These are phyloP conservation scores for Bombylius major DNA, from an alignment of 2,888 invertebrate genomes.

Conservation along the genomic window DNA sequence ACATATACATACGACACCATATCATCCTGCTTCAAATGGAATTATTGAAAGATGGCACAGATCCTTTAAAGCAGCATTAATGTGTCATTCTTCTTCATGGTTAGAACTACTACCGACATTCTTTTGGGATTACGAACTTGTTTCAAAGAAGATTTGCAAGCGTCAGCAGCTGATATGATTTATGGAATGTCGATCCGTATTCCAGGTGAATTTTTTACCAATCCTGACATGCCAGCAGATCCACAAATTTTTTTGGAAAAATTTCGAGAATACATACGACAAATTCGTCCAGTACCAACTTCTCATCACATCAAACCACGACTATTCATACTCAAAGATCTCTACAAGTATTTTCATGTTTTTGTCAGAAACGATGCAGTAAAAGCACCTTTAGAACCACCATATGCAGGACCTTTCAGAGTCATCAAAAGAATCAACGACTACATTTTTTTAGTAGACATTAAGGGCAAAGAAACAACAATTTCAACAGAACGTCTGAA, in stretches of 20 bases:
- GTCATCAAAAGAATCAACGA: constrained; percentile 10
- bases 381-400: constrained; percentile 12
- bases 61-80: constrained; percentile 28
- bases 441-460: not conserved
- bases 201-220: constrained; percentile 16
- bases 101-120: constrained; percentile 20
- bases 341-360: constrained; percentile 11
- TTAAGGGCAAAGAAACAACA: constrained; percentile 1
- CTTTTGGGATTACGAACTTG: constrained; percentile 24
- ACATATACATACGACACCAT: constrained; percentile 3
- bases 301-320: constrained; percentile 7
- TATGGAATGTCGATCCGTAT: constrained; percentile 22
- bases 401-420: constrained; percentile 18
- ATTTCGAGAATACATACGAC: constrained; percentile 9
- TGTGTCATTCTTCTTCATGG: constrained; percentile 21
- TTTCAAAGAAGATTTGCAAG: constrained; percentile 22
- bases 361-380: constrained; percentile 8
- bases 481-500: constrained; percentile 4
- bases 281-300: constrained; percentile 9
- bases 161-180: constrained; percentile 23
- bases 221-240: constrained; percentile 4
- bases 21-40: constrained; percentile 8
- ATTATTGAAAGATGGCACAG: constrained; percentile 29
- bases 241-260: constrained; percentile 2
- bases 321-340: constrained; percentile 8